A percentile compares a stretch with the other conserved stretches of the same genome.
phyloP scores from a whole-genome alignment of 1,140 invertebrate species.

The Camponotus vicinus region DNA sequence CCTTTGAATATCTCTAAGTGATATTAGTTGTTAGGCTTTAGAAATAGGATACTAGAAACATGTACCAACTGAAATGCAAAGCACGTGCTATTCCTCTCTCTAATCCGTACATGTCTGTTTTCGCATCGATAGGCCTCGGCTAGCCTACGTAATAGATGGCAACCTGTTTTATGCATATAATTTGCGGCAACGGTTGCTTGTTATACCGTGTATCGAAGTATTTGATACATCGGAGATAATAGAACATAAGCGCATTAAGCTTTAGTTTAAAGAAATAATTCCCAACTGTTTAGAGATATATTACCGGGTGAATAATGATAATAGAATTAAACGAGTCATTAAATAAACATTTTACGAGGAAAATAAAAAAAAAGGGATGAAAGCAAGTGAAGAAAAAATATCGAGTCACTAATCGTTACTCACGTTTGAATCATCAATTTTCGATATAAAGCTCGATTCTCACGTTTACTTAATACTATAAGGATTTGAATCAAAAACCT shows the following conservation, averaged over 20 bases:
- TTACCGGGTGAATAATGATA: constrained; percentile 26
- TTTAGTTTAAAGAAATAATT: background rate
- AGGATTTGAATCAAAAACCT: constrained; percentile 8
- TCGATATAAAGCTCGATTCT: constrained; percentile 37
- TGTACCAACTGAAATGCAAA: constrained; percentile 17
- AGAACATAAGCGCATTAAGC: background rate
- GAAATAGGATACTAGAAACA: constrained; percentile 31
- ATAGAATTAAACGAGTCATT: constrained; percentile 57
- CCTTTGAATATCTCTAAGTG: constrained; percentile 20
- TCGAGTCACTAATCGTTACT: constrained; percentile 58
- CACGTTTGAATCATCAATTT: constrained; percentile 69
- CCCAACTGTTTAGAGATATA: background rate
- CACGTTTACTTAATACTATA: background rate
- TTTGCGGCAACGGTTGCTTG: background rate
- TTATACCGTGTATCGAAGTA: background rate
- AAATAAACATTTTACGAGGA: constrained; percentile 21
- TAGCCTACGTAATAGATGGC: background rate
- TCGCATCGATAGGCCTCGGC: background rate
- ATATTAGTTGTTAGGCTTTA: constrained; percentile 44
- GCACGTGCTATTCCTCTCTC: background rate
- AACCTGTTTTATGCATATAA: background rate
- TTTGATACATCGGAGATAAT: background rate
- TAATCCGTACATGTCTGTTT: background rate
- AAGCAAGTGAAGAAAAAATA: background rate
- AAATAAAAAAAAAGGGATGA: background rate